Percentiles rank a stretch among this genome's conserved stretches.
Evolutionary conservation across 2,797 vertebrate species (phyloP).

Genomic region (Phylloscopus collybita): DNA sequence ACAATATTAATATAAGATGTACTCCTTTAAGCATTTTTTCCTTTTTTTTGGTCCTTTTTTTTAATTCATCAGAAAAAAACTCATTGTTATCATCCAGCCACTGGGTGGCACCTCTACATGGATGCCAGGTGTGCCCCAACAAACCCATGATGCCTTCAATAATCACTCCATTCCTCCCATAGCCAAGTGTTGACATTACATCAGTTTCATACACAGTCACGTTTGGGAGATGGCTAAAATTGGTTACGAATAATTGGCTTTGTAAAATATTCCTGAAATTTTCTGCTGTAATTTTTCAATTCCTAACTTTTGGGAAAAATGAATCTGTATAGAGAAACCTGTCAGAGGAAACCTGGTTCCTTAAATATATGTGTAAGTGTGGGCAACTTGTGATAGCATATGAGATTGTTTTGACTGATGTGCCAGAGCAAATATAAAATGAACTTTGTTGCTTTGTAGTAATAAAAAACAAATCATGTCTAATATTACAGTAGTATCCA

Average conservation of each 20-base stretch:
- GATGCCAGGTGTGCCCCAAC: background rate
- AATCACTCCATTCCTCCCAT: background rate
- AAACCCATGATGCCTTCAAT: background rate
- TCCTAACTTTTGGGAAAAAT: background rate
- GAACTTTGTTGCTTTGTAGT: background rate
- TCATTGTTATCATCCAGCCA: conserved; percentile 18
- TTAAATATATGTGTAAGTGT: background rate
- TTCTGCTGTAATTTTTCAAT: background rate
- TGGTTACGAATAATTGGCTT: background rate
- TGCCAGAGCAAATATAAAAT: background rate
- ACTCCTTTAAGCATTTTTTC: background rate
- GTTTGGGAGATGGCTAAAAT: background rate
- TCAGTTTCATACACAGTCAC: background rate
- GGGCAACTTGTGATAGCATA: background rate
- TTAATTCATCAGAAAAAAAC: background rate
- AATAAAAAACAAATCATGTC: background rate
- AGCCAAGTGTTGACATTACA: background rate
- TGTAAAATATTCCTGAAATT: background rate
- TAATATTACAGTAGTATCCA: background rate
- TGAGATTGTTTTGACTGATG: background rate
- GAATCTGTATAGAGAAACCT: background rate
- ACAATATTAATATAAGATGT: background rate
- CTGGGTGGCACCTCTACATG: conserved; percentile 50
- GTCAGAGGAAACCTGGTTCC: background rate
- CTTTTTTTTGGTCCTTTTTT: too few species aligned